A percentile compares a stretch with the other conserved stretches of the same genome.
These are phyloP conservation scores for Phaonia tiefii DNA, from an alignment of 2,888 invertebrate species.

Conservation along the genomic window DNA sequence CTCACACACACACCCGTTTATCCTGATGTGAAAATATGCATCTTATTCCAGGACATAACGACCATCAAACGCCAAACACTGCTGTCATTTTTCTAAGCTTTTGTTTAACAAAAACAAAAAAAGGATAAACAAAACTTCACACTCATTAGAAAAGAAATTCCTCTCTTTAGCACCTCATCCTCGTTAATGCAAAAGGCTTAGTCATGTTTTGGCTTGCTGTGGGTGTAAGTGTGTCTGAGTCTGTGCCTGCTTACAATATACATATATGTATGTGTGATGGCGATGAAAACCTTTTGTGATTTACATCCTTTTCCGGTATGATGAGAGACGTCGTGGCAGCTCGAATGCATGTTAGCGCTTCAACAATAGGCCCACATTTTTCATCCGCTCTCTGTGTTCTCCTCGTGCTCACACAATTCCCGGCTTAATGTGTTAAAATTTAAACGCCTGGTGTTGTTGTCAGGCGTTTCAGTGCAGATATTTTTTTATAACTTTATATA, in stretches of 20 bases:
- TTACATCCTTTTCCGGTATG: slow-evolving; percentile 63
- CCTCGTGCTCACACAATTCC: not conserved
- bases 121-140: slow-evolving; percentile 37
- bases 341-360: slow-evolving; percentile 54
- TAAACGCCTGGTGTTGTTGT: slow-evolving; percentile 66
- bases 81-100: slow-evolving; percentile 11
- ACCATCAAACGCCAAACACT: not conserved
- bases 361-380: slow-evolving; percentile 47
- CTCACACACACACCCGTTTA: not conserved
- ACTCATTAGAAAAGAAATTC: slow-evolving; percentile 55
- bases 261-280: slow-evolving; percentile 19
- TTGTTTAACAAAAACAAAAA: not conserved
- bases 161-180: not conserved
- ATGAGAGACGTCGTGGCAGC: not conserved
- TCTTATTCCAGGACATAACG: not conserved
- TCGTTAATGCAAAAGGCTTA: not conserved
- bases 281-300: slow-evolving; percentile 4
- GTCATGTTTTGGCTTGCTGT: too few relatives aligned
- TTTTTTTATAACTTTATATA: slow-evolving; percentile 16
- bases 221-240: not conserved
- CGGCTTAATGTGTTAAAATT: slow-evolving; percentile 65
- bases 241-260: slow-evolving; percentile 23
- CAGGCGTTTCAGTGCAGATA: slow-evolving; percentile 63
- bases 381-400: not conserved
- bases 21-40: not conserved